Base-by-base conservation (phyloP, 2,797 vertebrate species). In the Salmo trutta region DNA sequence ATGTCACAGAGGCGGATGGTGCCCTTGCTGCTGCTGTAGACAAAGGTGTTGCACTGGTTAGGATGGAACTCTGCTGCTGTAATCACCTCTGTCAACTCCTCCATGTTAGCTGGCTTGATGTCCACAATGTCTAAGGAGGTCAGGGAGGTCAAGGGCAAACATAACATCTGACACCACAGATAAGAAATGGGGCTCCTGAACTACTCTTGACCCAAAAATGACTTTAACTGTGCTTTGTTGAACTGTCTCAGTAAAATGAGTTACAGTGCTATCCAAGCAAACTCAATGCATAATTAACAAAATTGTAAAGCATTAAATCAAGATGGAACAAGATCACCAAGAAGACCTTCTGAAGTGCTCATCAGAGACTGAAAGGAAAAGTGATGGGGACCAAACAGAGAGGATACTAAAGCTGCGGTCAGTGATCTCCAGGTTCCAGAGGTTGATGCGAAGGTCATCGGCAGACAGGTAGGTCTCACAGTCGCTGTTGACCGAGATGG, bases 351-450 rank as follows among this genome's bases (percentile, higher is more conserved):
- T 12, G 8, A 47, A 47, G 16, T 5, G 19, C 16, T 59, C 54
- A 59, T n/a, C 17, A 29, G 19, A 12, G 1, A 65, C 41, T 3
- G 10, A 47, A 12, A 47, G 10, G 3, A 47, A 47, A 12, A 47
- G 10, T 66, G 27, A 66, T 24, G 27, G 27, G 41, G 12, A 47
- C 41, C 41, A 14, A 21, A 66, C 41, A 47, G 41, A 47, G 6
- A 95, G 94, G 97, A 98, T 98, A 98, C 97, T 99, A 81, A 99
- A 99, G 95, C 97, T 98, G 80, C 96, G 96, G 90, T 99, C 98
- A 4, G 95, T 99, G 91, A 99, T 98, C 93, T 99, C 97, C 90
- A 98, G 93, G 90, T 99, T 95, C 97, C 97, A 99, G 75, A 99
- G 95, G 91, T 99, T 99, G 86, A 99, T 94, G 73, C 97, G 93